A percentile compares a stretch with the other conserved stretches of the same genome.
Conservation (phyloP, 2,888 invertebrate species). For the Lagria hirta region DNA sequence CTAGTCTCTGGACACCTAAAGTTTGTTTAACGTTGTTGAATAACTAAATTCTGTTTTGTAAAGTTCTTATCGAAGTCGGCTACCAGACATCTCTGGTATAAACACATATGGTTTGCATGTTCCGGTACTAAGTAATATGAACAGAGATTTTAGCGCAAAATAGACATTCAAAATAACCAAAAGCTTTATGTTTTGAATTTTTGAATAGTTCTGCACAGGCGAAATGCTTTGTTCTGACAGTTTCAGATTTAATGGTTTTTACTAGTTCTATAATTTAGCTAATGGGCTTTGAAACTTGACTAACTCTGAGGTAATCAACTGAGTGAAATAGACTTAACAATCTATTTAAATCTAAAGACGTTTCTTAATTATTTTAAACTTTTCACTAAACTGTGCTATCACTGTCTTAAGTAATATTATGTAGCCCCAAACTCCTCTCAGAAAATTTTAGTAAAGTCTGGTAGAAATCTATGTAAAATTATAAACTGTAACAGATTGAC, state of each 20-base stretch:
- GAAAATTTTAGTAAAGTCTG: too few relatives aligned
- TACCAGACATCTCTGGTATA: constrained; percentile 7
- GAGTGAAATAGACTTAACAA: too few relatives aligned
- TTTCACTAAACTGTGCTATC: too few relatives aligned
- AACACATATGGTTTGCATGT: constrained; percentile 5
- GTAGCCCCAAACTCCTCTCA: too few relatives aligned
- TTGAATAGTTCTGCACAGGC: neutral
- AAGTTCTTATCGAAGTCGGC: constrained; percentile 10
- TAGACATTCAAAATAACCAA: neutral
- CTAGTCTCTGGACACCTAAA: constrained; percentile 2
- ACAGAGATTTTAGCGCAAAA: constrained; percentile 4
- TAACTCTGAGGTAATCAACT: constrained; percentile 11
- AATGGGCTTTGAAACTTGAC: constrained; percentile 10
- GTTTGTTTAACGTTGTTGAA: constrained; percentile 11
- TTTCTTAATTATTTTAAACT: too few relatives aligned
- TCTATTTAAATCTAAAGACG: too few relatives aligned
- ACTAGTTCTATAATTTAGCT: constrained; percentile 12
- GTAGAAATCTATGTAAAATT: too few relatives aligned
- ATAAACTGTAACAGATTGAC: too few relatives aligned
- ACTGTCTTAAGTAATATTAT: too few relatives aligned
- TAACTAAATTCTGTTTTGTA: constrained; percentile 9
- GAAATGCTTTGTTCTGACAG: neutral
- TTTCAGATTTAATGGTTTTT: constrained; percentile 7
- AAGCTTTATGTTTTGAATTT: constrained; percentile 1
- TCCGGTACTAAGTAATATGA: constrained; percentile 6